Base-by-base conservation (phyloP, 2,113 vertebrate genomes). In the Hypanus sabinus region DNA sequence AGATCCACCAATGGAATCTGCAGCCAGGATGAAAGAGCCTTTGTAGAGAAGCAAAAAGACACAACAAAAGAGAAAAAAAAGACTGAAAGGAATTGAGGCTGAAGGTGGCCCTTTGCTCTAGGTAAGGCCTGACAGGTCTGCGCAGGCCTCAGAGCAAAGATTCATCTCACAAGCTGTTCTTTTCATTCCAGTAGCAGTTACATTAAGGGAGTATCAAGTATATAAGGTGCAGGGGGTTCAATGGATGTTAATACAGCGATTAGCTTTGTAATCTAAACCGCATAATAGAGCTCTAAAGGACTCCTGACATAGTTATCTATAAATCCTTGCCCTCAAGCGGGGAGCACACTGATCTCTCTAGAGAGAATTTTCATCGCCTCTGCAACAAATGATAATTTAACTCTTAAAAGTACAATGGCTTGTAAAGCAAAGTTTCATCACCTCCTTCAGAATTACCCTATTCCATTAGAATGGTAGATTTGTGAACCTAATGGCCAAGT, bases 231-330 rank as follows among this genome's bases (percentile, higher is more conserved):
- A 65, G 60, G 60, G 18, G 30, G 30, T 60, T 90, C 85, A 73
- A 33, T 93, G 90, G 38, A 93, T 93, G 68, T 93, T 93, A 93
- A 93, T 93, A 93, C 91, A 93, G 70, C 71, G 91, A 93, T 93
- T 93, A 93, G 91, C 70, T 93, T 93, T 93, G 91, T 93, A 93
- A 93, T 73, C 24, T 93, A 93, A 93, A 70, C 33, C 33, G 30
- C 68, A 73, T 73, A 55, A 93, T 93, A 38, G 68, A 93, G n/a
- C 70, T 93, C 9, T 55, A 93, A 73, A 93, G 91, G 70, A 46
- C 38, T 55, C 36, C 70, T 75, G 70, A 93, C 91, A 93, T 46
- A 24, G 70, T 73, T 73, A 93, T 93, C 68, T 93, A 38, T 73
- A 93, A 93, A 93, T 93, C 65, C 91, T 93, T 46, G 38, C 91